A percentile compares a stretch with the other conserved stretches of the same genome.
These are phyloP conservation scores for Mus caroli DNA, from an alignment of 2,797 vertebrate species.

Conservation along the genomic window DNA sequence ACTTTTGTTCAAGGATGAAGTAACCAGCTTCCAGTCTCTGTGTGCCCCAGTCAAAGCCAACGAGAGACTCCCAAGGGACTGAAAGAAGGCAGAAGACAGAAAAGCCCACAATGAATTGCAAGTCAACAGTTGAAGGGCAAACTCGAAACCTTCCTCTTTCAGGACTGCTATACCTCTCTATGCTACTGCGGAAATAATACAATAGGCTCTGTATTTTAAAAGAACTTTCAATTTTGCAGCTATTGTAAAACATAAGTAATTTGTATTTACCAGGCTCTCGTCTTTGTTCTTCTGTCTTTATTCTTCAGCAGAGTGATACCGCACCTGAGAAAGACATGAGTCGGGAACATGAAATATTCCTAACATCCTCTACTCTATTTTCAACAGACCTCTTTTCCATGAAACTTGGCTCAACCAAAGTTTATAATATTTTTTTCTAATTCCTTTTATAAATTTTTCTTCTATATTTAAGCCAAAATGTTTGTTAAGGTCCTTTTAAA, in stretches of 20 bases:
- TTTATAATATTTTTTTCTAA: slow-evolving; percentile 61
- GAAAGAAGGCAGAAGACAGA: background rate
- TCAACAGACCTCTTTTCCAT: background rate
- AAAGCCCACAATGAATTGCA: background rate
- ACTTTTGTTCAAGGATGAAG: slow-evolving; percentile 1
- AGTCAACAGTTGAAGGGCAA: slow-evolving; percentile 27
- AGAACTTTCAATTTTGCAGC: slow-evolving; percentile 45
- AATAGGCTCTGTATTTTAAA: slow-evolving; percentile 47
- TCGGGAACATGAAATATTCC: background rate
- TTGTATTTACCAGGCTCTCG: background rate
- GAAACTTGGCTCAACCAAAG: slow-evolving; percentile 14
- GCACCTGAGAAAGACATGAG: background rate
- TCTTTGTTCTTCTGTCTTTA: background rate
- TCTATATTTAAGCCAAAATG: slow-evolving; percentile 65
- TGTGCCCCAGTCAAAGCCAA: background rate
- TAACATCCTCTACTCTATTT: slow-evolving; percentile 41
- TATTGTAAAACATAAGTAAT: background rate
- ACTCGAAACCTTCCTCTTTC: background rate
- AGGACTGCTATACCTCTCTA: background rate
- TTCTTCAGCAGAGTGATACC: background rate
- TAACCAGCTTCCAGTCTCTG: background rate
- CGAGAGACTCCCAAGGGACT: background rate
- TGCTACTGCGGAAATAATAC: background rate
- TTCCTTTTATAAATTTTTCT: slow-evolving; percentile 58
- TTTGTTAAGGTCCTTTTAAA: slow-evolving; percentile 78